Conservation (phyloP, 2,113 vertebrate genomes). For the Anarrhichthys ocellatus region DNA sequence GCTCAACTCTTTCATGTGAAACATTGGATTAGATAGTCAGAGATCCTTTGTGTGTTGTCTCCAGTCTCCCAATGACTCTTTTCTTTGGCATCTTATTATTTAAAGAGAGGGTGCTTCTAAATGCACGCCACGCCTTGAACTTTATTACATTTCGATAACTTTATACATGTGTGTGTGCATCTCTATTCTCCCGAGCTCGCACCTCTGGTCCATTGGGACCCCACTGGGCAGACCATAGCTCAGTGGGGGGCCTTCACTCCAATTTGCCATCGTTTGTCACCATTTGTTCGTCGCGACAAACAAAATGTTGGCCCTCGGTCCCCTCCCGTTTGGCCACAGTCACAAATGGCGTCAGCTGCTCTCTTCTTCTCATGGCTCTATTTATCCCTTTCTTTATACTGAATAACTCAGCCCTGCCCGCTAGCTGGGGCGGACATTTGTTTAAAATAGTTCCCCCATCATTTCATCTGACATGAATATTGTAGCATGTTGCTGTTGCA, state of each 20-base stretch:
- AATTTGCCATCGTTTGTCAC: conserved; percentile 86
- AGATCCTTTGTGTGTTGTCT: conserved; percentile 44
- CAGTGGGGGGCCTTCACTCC: conserved; percentile 81
- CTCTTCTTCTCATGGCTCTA: conserved; percentile 44
- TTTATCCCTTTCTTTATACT: conserved; percentile 44
- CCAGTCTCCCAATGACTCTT: conserved; percentile 39
- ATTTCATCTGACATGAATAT: conserved; percentile 76
- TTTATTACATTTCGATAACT: conserved; percentile 73
- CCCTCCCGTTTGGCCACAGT: conserved; percentile 54
- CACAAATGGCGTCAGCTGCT: conserved; percentile 71
- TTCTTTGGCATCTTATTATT: conserved; percentile 45
- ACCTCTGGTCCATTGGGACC: conserved; percentile 67
- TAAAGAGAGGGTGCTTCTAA: conserved; percentile 39
- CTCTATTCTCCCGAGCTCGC: conserved; percentile 58
- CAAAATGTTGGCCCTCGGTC: conserved; percentile 68
- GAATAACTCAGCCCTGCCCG: conserved; percentile 2
- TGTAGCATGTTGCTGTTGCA: conserved; percentile 67
- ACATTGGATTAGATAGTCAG: conserved; percentile 74
- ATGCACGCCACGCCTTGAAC: conserved; percentile 61
- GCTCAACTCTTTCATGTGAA: conserved; percentile 74
- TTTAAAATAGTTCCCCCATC: conserved; percentile 63
- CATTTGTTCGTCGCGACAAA: conserved; percentile 79
- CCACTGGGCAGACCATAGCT: conserved; percentile 72
- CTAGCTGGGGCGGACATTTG: conserved; percentile 6
- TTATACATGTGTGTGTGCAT: conserved; percentile 52